Evolutionary conservation across 1,140 invertebrate genomes (phyloP), one percentile per base, ranked within the genome.

Genomic region (Periplaneta americana): DNA sequence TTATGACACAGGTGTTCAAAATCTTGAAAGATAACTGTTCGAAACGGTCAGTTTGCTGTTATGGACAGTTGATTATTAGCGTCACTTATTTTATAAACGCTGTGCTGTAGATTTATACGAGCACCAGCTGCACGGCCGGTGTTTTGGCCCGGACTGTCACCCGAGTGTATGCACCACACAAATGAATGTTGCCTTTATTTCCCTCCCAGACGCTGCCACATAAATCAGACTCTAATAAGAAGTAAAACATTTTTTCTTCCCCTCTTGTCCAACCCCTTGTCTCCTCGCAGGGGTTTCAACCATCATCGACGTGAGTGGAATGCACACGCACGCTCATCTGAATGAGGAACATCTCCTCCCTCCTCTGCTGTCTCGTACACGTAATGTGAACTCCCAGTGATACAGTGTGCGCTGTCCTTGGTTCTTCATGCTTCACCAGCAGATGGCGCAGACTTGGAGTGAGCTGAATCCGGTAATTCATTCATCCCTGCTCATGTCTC

Each of bases 261-360:
- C 48, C 48, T 66, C 48, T 66, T n/a, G 11, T 66, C 80, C 66
- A 78, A 48, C 82, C 84, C 80, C 66, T 82, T 75, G 31, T 17
- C 36, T 33, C 75, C 80, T 77, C 81, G 18, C 34, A 82, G 83
- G 48, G 83, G 79, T 82, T 83, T 85, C 84, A 85, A 85, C 85
- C 86, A 86, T 84, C 84, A 85, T 86, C 86, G 86, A 86, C 87
- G 86, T 87, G 86, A 83, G 85, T 81, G 84, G 83, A 37, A 84
- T 86, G 83, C 84, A 28, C n/a, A 48, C 17, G 28, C 48, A 28
- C 48, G 48, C 13, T n/a, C 22, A 66, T 66, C 9, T 66, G 48
- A 66, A 66, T 66, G 48, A 66, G 11, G 28, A 66, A n/a, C 28
- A 8, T n/a, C 11, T 11, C 5, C 28, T 11, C 22, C 48, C 22